Evolutionary conservation across 2,797 vertebrate genomes (phyloP).

Genomic region (Amblyopsis hoosieri): DNA sequence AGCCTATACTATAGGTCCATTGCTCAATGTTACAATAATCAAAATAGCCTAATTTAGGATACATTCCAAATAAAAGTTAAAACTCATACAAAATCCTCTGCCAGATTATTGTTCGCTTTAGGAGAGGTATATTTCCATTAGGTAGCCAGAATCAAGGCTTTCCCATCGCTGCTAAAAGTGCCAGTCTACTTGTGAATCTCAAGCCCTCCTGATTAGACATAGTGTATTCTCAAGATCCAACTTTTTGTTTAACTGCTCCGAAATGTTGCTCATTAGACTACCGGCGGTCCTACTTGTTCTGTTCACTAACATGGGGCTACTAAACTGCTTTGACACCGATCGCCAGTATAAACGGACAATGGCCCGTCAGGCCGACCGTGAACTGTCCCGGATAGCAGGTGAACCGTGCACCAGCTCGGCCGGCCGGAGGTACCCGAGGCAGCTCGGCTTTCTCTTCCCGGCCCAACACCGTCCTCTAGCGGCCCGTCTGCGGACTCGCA

Average conservation of each 20-base stretch:
- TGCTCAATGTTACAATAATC: too few species aligned
- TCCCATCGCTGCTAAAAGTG: background rate
- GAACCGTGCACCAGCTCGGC: constrained; percentile 81
- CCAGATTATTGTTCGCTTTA: too few species aligned
- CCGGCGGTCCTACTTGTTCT: constrained; percentile 76
- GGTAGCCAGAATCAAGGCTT: background rate
- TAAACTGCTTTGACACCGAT: constrained; percentile 64
- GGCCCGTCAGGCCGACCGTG: constrained; percentile 65
- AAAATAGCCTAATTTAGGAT: too few species aligned
- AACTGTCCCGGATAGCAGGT: constrained; percentile 61
- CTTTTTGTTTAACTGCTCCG: constrained; percentile 12
- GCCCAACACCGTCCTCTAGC: constrained; percentile 79
- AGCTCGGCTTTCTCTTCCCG: constrained; percentile 53
- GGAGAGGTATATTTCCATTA: background rate
- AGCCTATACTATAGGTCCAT: too few species aligned
- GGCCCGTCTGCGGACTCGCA: constrained; percentile 66
- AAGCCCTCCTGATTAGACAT: too few species aligned
- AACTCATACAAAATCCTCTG: background rate
- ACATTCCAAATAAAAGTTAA: background rate
- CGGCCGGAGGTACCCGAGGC: constrained; percentile 64
- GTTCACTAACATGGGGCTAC: constrained; percentile 72
- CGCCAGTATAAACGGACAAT: constrained; percentile 67
- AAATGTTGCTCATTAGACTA: constrained; percentile 75
- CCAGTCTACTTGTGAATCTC: background rate
- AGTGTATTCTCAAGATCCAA: background rate